Evolutionary conservation across 2,797 vertebrate genomes (phyloP), one percentile per base, ranked within the genome.

Genomic region (Acanthopagrus latus): DNA sequence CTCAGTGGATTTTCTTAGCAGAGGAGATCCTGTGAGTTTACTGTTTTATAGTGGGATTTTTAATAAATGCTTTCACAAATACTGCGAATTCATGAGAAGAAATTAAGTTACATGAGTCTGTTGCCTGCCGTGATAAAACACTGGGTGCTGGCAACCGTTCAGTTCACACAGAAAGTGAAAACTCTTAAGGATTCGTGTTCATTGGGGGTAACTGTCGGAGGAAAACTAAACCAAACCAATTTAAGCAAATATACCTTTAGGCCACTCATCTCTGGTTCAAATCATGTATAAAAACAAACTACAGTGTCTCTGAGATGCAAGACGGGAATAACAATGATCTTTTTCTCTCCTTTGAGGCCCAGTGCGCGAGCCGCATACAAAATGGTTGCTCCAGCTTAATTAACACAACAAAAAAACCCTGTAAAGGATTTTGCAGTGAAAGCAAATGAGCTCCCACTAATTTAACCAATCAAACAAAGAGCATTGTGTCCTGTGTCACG

Each of bases 381-480:
- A 92, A 86, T 71, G 78, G 82, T 71, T 72, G 71, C 82, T 82
- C 71, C 7, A 43, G 86, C 81, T 86, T 94, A 92, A 94, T 94
- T 92, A 94, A 92, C 92, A 92, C 86, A 86, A 91, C 89, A 92
- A 89, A 85, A 91, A 91, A 84, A 70, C 81, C 5, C 82, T 85
- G 91, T 75, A 79, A 90, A 90, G 87, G 90, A 93, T 93, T 94
- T 88, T 84, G 86, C 88, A 72, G 89, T 44, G 86, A 88, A 94
- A 91, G 92, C 92, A 94, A 94, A 95, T 93, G 87, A 94, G 92
- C 89, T 92, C 75, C 76, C 74, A 83, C 88, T 92, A 93, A 93
- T 94, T 93, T 89, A 86, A 88, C 83, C 89, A 90, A 90, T 93
- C 91, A 92, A 85, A 95, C 88, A 93, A 91, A 91, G 86, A 91